Evolutionary conservation across 2,113 vertebrate species (phyloP).

Genomic region (Turnix velox): DNA sequence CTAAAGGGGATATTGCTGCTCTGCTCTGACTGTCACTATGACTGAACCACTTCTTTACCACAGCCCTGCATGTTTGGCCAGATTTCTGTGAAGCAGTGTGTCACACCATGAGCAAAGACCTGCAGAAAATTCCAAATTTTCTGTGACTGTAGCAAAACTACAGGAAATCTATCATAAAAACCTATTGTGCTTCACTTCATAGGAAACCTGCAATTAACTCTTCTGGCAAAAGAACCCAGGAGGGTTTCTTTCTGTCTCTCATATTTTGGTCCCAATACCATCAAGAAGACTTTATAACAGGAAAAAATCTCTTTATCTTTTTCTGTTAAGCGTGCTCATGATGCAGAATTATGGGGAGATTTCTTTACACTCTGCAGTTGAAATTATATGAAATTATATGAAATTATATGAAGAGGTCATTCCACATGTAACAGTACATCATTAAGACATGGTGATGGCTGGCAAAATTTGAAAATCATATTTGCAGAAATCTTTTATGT

Average conservation of each 20-base stretch:
- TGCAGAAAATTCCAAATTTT: not conserved
- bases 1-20: not conserved
- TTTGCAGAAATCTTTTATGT: not conserved
- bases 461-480: not conserved
- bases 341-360: not conserved
- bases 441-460: not conserved
- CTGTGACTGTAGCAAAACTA: not conserved
- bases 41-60: not conserved
- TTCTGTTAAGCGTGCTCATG: not conserved
- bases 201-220: slow-evolving; percentile 13
- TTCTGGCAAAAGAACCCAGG: not conserved
- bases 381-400: not conserved
- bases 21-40: not conserved
- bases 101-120: accelerated
- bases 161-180: not conserved
- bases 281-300: not conserved
- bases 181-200: not conserved
- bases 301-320: not conserved
- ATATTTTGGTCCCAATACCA: not conserved
- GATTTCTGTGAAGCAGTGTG: not conserved
- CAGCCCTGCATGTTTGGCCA: not conserved
- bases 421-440: not conserved
- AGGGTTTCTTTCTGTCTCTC: not conserved
- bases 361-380: not conserved
- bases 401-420: not conserved